Base-by-base conservation (phyloP, 2,113 vertebrate genomes). In the Antechinus flavipes region DNA sequence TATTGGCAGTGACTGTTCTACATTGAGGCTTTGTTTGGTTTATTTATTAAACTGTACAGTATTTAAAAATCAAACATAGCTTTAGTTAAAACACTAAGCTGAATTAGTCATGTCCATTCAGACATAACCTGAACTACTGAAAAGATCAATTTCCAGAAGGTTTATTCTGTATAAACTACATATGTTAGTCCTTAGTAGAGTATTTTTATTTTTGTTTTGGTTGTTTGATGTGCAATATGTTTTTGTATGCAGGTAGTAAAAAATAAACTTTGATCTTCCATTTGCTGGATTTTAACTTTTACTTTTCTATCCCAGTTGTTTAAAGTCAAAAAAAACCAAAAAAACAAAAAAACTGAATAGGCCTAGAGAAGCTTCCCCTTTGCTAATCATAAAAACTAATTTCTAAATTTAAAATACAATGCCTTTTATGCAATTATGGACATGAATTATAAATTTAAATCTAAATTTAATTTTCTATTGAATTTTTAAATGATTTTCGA, bases 181-280 rank as follows among this genome's bases (percentile, higher is more conserved):
- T 99, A 98, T 98, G 99, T 99, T 99, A 99, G 99, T 99, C 99
- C 98, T 98, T 98, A 98, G 97, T 99, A 98, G 99, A 99, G 98
- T 99, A 99, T 98, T 99, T 99, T 99, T 98, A 98, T 99, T 99
- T 99, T 99, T 97, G 98, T 99, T 99, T 99, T 99, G 99, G 99
- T 99, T 99, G 99, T 99, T 99, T 99, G 99, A 99, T 99, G 99
- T 99, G 99, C 99, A 99, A 99, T 99, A 99, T 99, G 99, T 99
- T 99, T 99, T 99, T 99, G 99, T 99, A 99, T 99, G 99, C 99
- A 99, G 99, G 99, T 99, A 99, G 99, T 99, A 99, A 99, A 99
- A 99, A 99, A 99, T 99, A 99, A 99, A 99, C 99, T 99, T 99
- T 99, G 99, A 99, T 99, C 99, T 99, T 99, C 99, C 99, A 99